Evolutionary conservation across 2,888 invertebrate genomes (phyloP), one percentile per base, ranked within the genome.

Genomic region (Hecatera dysodea): DNA sequence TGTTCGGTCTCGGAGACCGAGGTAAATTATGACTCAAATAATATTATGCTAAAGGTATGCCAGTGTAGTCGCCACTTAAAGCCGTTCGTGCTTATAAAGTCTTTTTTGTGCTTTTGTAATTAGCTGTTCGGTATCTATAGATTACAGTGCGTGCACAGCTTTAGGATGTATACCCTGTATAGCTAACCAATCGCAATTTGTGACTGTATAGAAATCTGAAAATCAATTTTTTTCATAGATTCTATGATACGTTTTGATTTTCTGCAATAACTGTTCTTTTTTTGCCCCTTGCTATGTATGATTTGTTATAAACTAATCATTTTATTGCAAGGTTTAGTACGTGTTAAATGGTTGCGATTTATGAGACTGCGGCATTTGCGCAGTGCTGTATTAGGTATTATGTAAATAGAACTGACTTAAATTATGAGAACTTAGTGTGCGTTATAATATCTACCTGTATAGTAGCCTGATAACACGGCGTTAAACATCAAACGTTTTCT

Each of bases 1-100:
- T 79, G 85, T 88, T 84, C 87, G 87, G 89, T 91, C 91, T 89
- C 87, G 87, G 87, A 87, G 89, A 84, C 87, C 89, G 86, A 88
- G 88, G 91, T 94, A 93, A 94, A 93, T 93, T 95, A 95, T 94
- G 93, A 92, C 90, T 95, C 91, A 92, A 94, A 94, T 94, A 94
- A 94, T 94, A 94, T 93, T 93, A 94, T 93, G 93, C 92, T 92
- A 90, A 93, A 93, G 92, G 87, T 86, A 84, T 81, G 84, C 85
- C 78, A 81, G 82, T 75, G 74, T 72, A 83, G 81, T 83, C 83
- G 65, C 86, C 83, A 81, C 86, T 85, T 85, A 83, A 81, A 80
- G 67, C 53, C 53, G 76, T 82, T 80, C 81, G 79, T 82, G 83
- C 72, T 82, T 81, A 78, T 78, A 78, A 80, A 67, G 59, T 64